Evolutionary conservation across 2,113 vertebrate species (phyloP).

Genomic region (Pica pica): DNA sequence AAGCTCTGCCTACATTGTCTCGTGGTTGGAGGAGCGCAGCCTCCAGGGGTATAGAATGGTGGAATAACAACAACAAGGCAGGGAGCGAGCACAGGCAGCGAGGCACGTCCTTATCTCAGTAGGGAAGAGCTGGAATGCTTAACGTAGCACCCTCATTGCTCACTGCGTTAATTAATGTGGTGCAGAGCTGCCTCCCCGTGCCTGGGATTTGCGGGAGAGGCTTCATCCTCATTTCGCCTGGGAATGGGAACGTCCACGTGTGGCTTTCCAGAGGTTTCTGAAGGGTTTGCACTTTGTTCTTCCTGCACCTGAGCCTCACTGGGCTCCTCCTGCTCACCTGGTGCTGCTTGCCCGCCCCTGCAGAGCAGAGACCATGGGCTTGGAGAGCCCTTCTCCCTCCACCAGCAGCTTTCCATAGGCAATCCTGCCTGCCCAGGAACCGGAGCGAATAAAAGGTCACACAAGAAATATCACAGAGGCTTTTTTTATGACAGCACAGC

Average conservation of each 20-base stretch:
- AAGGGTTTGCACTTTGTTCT: background rate
- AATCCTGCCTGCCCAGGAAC: background rate
- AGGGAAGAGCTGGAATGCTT: background rate
- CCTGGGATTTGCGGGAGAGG: background rate
- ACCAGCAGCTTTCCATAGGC: background rate
- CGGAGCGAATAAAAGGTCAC: background rate
- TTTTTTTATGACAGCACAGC: background rate
- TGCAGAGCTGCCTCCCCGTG: fast-evolving
- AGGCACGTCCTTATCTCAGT: background rate
- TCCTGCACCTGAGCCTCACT: background rate
- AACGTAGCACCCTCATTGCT: fast-evolving
- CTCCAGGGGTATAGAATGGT: background rate
- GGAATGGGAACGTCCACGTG: fast-evolving
- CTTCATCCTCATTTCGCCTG: background rate
- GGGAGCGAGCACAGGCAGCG: fast-evolving
- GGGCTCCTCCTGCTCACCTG: background rate
- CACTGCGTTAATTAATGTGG: background rate
- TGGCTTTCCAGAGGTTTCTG: background rate
- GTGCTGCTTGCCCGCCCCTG: background rate
- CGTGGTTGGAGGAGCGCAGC: fast-evolving
- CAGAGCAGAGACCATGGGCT: fast-evolving
- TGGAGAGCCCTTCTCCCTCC: background rate
- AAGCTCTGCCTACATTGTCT: background rate
- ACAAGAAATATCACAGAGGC: slow-evolving; percentile 24
- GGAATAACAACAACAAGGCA: background rate